A percentile compares a stretch with the other conserved stretches of the same genome.
phyloP scores from a whole-genome alignment of 2,797 vertebrate genomes.

The Cuniculus paca region DNA sequence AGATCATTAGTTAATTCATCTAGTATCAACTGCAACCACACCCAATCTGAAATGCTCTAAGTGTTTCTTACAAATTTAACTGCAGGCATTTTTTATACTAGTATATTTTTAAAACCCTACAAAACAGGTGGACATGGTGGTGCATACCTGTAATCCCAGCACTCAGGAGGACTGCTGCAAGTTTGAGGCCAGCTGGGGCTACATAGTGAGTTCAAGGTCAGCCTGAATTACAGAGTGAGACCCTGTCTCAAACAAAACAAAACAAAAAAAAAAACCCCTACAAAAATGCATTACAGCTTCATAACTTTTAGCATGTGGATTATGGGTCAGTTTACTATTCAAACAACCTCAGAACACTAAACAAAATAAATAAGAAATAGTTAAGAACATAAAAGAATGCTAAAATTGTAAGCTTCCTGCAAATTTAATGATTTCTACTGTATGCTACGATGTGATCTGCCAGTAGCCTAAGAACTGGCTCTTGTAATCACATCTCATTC shows the following conservation, averaged over 20 bases:
- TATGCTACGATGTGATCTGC: not conserved
- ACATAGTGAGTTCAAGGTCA: not conserved
- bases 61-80: not conserved
- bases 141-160: not conserved
- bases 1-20: constrained; percentile 29
- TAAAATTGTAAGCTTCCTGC: constrained; percentile 29
- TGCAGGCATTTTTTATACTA: not conserved
- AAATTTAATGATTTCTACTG: not conserved
- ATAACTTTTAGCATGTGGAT: constrained; percentile 15
- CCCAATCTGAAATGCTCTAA: not conserved
- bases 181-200: not conserved
- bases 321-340: constrained; percentile 3
- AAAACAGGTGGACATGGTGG: not conserved
- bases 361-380: constrained; percentile 27
- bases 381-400: not conserved
- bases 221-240: not conserved
- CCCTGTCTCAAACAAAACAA: not conserved
- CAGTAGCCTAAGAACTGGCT: not conserved
- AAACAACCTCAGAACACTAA: constrained; percentile 25
- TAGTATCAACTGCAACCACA: not conserved
- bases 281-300: not conserved
- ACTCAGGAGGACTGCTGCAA: not conserved
- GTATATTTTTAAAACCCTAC: not conserved
- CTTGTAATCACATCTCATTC: not conserved
- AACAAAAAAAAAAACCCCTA: not conserved